phyloP scores from a whole-genome alignment of 2,888 invertebrate genomes.

The Onthophagus sagittarius region DNA sequence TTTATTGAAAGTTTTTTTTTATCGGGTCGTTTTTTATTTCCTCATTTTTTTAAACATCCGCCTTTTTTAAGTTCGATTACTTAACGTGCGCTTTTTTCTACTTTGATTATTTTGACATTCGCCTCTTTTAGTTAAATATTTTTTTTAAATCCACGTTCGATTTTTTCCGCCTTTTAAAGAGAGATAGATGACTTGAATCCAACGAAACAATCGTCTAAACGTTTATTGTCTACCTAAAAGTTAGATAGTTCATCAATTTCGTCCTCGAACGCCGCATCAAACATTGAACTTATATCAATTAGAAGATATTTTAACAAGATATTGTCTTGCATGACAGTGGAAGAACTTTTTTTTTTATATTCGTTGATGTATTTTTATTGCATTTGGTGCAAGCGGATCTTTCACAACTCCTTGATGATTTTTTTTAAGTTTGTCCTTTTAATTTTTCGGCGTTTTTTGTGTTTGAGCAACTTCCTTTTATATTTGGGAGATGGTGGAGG shows the following conservation, averaged over 20 bases:
- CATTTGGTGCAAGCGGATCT: slow-evolving; percentile 4
- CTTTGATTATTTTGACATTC: too few relatives aligned
- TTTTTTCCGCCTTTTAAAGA: slow-evolving; percentile 33
- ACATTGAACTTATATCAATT: slow-evolving; percentile 4
- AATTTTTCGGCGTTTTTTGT: slow-evolving; percentile 29
- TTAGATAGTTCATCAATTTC: background rate
- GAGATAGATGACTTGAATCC: slow-evolving; percentile 46
- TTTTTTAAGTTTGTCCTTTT: slow-evolving; percentile 17
- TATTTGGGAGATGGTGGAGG: slow-evolving; percentile 31
- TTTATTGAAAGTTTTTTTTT: background rate
- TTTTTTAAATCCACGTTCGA: background rate
- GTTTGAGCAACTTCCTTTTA: slow-evolving; percentile 44
- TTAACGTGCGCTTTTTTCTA: too few relatives aligned
- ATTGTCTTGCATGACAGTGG: slow-evolving; percentile 39
- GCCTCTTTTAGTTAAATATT: background rate
- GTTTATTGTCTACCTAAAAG: background rate
- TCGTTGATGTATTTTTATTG: slow-evolving; percentile 24
- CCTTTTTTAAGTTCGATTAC: too few relatives aligned
- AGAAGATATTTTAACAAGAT: slow-evolving; percentile 31
- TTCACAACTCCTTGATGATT: background rate
- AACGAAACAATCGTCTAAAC: slow-evolving; percentile 6
- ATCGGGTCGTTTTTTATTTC: background rate
- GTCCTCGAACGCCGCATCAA: background rate
- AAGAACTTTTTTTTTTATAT: slow-evolving; percentile 33
- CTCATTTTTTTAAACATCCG: background rate